A percentile compares a stretch with the other conserved stretches of the same genome.
Evolutionary conservation across 2,888 invertebrate genomes (phyloP).

Genomic region (Octonoba sinensis): DNA sequence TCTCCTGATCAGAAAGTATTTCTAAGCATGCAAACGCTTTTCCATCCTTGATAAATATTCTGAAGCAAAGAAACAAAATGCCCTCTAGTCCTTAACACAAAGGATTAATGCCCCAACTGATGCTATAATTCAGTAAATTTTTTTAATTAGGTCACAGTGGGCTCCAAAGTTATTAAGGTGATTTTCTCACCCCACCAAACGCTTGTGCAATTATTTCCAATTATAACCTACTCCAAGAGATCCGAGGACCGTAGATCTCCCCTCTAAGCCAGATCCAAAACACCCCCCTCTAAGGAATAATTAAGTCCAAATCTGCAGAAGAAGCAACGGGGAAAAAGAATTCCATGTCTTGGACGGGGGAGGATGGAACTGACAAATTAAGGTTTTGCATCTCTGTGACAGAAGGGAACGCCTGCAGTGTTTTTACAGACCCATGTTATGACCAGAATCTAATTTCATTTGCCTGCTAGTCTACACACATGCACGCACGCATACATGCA

Average conservation of each 20-base stretch:
- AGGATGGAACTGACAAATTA: conserved; percentile 58
- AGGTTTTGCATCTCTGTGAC: conserved; percentile 59
- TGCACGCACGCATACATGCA: conserved; percentile 23
- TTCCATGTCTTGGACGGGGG: conserved; percentile 29
- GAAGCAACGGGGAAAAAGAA: conserved; percentile 27
- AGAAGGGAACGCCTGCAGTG: conserved; percentile 61
- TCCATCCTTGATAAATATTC: too few species aligned
- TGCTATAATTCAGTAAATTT: conserved; percentile 1
- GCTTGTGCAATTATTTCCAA: conserved; percentile 48
- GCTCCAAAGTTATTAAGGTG: neutral
- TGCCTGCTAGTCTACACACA: conserved; percentile 47
- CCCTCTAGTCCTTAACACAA: too few species aligned
- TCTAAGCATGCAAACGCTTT: too few species aligned
- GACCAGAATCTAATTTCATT: conserved; percentile 64
- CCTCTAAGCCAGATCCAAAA: neutral
- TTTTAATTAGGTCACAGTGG: conserved; percentile 8
- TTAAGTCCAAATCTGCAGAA: conserved; percentile 58
- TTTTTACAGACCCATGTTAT: conserved; percentile 63
- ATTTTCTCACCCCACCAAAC: conserved; percentile 19
- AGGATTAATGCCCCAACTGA: too few species aligned
- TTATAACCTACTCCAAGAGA: conserved; percentile 37
- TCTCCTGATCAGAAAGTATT: too few species aligned
- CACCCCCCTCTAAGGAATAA: conserved; percentile 44
- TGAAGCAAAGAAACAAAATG: too few species aligned
- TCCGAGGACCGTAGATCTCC: conserved; percentile 30